Conservation (phyloP, 1,140 invertebrate species). For the Notospermus geniculatus region DNA sequence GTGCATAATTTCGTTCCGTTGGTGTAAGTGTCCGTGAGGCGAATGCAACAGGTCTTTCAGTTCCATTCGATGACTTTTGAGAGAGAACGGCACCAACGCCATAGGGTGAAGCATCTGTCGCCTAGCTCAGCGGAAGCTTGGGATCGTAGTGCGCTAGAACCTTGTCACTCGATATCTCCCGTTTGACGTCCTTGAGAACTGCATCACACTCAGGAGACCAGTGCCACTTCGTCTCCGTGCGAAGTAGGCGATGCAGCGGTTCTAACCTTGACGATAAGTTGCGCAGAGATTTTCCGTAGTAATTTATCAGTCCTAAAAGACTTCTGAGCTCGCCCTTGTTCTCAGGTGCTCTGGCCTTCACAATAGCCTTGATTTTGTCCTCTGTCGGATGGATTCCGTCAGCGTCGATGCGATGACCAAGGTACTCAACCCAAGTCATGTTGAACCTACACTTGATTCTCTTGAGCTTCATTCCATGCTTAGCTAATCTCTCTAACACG, state of each 20-base stretch:
- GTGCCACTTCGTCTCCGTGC: slow-evolving; percentile 14
- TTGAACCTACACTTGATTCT: slow-evolving; percentile 25
- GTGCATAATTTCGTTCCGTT: slow-evolving; percentile 49
- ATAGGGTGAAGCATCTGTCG: slow-evolving; percentile 18
- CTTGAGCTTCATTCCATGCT: slow-evolving; percentile 1
- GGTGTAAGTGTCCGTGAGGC: slow-evolving; percentile 42
- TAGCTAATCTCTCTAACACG: background rate
- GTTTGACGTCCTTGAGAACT: slow-evolving; percentile 12
- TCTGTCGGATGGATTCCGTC: slow-evolving; percentile 31
- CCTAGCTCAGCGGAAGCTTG: slow-evolving; percentile 8
- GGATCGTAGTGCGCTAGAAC: slow-evolving; percentile 22
- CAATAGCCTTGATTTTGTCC: slow-evolving; percentile 36
- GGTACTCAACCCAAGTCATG: slow-evolving; percentile 30
- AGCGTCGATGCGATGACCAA: slow-evolving; percentile 43
- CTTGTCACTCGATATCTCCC: slow-evolving; percentile 10
- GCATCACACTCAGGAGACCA: slow-evolving; percentile 16
- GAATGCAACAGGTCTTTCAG: slow-evolving; percentile 44
- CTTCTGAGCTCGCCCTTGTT: slow-evolving; percentile 12
- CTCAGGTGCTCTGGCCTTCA: slow-evolving; percentile 29
- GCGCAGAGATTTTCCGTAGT: slow-evolving; percentile 21
- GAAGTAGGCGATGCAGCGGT: slow-evolving; percentile 19
- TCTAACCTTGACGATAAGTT: slow-evolving; percentile 13
- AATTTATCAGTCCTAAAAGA: slow-evolving; percentile 20
- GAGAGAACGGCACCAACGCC: slow-evolving; percentile 27
- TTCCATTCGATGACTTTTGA: slow-evolving; percentile 19